Percentiles rank a stretch among this genome's conserved stretches.
phyloP scores from a whole-genome alignment of 2,888 invertebrate genomes.

The Diloba caeruleocephala region DNA sequence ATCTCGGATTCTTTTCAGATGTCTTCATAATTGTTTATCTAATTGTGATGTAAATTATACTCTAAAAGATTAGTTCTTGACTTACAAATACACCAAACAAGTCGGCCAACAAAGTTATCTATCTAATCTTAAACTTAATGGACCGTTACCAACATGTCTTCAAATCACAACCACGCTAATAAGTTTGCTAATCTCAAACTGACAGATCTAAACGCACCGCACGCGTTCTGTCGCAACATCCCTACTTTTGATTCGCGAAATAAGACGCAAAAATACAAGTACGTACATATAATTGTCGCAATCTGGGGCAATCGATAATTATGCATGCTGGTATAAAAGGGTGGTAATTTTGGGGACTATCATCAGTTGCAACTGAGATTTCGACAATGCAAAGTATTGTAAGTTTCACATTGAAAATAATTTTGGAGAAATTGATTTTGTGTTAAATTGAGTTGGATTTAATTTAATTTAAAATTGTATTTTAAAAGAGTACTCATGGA shows the following conservation, averaged over 20 bases:
- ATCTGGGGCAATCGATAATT: slow-evolving; percentile 70
- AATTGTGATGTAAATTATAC: no score
- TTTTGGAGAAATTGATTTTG: slow-evolving; percentile 10
- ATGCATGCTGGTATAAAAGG: slow-evolving; percentile 72
- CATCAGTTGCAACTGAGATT: slow-evolving; percentile 72
- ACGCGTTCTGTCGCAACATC: slow-evolving; percentile 34
- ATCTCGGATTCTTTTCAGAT: no score
- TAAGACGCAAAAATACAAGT: slow-evolving; percentile 63
- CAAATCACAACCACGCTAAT: slow-evolving; percentile 32
- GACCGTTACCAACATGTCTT: slow-evolving; percentile 27
- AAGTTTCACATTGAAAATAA: slow-evolving; percentile 56
- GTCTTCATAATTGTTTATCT: no score
- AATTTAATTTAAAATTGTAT: no score
- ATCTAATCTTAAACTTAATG: slow-evolving; percentile 20
- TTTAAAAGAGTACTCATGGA: no score
- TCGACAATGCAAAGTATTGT: slow-evolving; percentile 74
- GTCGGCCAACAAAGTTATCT: slow-evolving; percentile 27
- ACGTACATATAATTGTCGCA: slow-evolving; percentile 60
- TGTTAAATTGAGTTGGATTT: no score
- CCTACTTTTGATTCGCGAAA: slow-evolving; percentile 53
- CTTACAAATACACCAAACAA: not conserved
- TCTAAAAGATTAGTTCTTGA: not conserved
- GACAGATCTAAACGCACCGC: slow-evolving; percentile 28
- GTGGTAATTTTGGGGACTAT: slow-evolving; percentile 49
- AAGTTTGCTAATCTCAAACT: slow-evolving; percentile 40